Evolutionary conservation across 2,113 vertebrate species (phyloP).

Genomic region (Dasyornis broadbenti): DNA sequence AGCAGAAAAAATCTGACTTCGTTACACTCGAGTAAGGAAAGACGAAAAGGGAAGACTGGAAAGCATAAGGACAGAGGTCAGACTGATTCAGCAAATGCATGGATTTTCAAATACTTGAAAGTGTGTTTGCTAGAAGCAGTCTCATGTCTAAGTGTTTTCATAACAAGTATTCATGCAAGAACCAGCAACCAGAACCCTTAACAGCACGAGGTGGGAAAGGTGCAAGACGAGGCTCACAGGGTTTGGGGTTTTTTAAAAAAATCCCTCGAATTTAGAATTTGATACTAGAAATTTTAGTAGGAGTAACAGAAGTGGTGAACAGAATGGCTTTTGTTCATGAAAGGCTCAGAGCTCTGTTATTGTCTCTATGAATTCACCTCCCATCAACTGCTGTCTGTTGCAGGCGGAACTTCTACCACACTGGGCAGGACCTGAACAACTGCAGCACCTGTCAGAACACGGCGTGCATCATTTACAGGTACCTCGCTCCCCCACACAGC

Average conservation of each 20-base stretch:
- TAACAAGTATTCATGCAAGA: not conserved
- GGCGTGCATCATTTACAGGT: constrained; percentile 99
- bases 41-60: not conserved
- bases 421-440: constrained; percentile 98
- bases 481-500: constrained; percentile 46
- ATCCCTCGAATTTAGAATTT: not conserved
- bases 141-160: not conserved
- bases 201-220: not conserved
- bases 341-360: not conserved
- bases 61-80: not conserved
- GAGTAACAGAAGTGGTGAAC: not conserved
- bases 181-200: not conserved
- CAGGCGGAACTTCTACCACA: constrained; percentile 95
- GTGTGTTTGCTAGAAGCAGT: not conserved
- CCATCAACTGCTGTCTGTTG: constrained; percentile 57
- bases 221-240: not conserved
- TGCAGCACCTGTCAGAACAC: constrained; percentile 96
- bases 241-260: not conserved
- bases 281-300: not conserved
- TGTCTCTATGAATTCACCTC: not conserved
- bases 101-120: not conserved
- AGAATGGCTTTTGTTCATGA: not conserved
- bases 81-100: not conserved
- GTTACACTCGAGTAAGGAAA: not conserved
- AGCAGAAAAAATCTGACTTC: not conserved